A percentile compares a stretch with the other conserved stretches of the same genome.
These are phyloP conservation scores for Zootermopsis nevadensis DNA, from an alignment of 2,888 invertebrate species.

Conservation along the genomic window DNA sequence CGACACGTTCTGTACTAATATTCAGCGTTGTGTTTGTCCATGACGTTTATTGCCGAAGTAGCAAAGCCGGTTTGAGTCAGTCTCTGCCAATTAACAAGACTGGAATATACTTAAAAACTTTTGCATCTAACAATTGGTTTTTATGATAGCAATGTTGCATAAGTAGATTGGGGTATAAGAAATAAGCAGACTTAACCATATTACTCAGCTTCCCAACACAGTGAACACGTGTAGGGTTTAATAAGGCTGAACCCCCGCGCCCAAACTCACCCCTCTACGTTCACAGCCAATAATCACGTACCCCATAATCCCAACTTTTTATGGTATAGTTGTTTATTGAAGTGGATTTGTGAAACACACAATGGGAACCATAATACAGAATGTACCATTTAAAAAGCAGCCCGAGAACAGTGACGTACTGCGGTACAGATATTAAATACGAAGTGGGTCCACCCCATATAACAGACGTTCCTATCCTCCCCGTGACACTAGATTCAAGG, in stretches of 20 bases:
- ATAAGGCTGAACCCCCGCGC: not conserved
- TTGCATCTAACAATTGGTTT: not conserved
- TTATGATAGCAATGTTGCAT: not conserved
- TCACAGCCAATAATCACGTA: not conserved
- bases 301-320: not conserved
- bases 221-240: not conserved
- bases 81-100: not conserved
- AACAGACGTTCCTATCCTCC: too few species aligned
- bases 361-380: not conserved
- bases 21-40: too few species aligned
- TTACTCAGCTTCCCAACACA: not conserved
- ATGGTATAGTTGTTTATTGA: constrained; percentile 7
- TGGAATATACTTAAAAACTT: not conserved
- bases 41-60: not conserved
- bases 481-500: too few species aligned
- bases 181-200: not conserved
- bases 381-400: too few species aligned
- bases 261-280: not conserved
- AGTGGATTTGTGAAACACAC: not conserved
- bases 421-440: too few species aligned
- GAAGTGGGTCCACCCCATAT: too few species aligned
- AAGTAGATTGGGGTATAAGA: not conserved
- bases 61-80: too few species aligned
- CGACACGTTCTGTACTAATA: too few species aligned
- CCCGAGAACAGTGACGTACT: too few species aligned